These are phyloP conservation scores for Miltochrista miniata DNA, from an alignment of 2,888 invertebrate species.

Conservation along the genomic window DNA sequence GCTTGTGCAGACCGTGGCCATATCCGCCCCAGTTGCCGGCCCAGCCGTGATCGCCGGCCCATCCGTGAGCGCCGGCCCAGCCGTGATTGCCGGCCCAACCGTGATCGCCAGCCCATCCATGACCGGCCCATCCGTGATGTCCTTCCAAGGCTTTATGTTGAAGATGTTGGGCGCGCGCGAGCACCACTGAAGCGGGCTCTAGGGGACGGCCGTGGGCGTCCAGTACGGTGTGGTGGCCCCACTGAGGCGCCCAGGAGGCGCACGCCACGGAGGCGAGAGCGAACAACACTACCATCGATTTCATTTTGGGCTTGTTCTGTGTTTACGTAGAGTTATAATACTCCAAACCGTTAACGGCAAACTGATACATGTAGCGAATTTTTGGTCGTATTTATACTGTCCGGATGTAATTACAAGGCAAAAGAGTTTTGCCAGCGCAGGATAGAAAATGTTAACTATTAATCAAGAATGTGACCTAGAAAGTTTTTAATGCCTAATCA, in stretches of 20 bases:
- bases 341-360: slow-evolving; percentile 59
- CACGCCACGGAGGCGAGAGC: slow-evolving; percentile 84
- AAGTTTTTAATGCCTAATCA: neutral
- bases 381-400: slow-evolving; percentile 70
- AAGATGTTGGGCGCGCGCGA: slow-evolving; percentile 74
- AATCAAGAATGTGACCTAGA: slow-evolving; percentile 17
- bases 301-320: slow-evolving; percentile 61
- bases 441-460: slow-evolving; percentile 61
- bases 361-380: slow-evolving; percentile 43
- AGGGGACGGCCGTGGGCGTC: slow-evolving; percentile 76
- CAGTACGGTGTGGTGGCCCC: slow-evolving; percentile 72
- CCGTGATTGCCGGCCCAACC: slow-evolving; percentile 34
- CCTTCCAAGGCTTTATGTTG: slow-evolving; percentile 76
- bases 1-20: slow-evolving; percentile 57
- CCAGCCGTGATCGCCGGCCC: slow-evolving; percentile 37
- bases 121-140: slow-evolving; percentile 47
- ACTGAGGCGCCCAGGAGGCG: slow-evolving; percentile 75
- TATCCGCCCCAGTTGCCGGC: slow-evolving; percentile 45
- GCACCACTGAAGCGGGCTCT: slow-evolving; percentile 77
- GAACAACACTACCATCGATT: slow-evolving; percentile 85
- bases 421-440: slow-evolving; percentile 47
- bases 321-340: slow-evolving; percentile 65
- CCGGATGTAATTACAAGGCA: slow-evolving; percentile 75
- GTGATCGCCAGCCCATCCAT: slow-evolving; percentile 35
- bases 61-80: slow-evolving; percentile 29